Conservation (phyloP, 2,113 vertebrate species). For the Cygnus buccinator region DNA sequence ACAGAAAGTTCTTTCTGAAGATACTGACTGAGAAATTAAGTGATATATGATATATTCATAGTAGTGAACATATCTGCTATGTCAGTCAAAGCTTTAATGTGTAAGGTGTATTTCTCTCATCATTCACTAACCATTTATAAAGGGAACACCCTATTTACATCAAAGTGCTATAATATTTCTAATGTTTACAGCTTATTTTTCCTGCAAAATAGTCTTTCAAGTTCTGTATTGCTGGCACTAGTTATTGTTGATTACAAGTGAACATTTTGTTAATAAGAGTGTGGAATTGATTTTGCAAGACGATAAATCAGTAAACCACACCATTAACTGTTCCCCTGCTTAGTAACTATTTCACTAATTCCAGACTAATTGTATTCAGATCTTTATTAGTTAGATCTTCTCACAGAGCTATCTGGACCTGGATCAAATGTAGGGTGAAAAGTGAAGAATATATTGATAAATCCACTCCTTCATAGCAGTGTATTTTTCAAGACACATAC, state of each 20-base stretch:
- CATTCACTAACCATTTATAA: constrained; percentile 55
- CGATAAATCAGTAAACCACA: constrained; percentile 26
- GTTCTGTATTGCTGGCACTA: neutral
- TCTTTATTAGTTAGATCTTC: constrained; percentile 22
- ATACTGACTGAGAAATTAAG: constrained; percentile 3
- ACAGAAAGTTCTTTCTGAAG: neutral
- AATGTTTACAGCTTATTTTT: constrained; percentile 29
- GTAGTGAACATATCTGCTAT: neutral
- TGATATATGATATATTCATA: neutral
- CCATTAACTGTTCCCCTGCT: neutral
- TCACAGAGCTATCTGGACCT: neutral
- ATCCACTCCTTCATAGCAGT: constrained; percentile 44
- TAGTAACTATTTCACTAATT: constrained; percentile 42
- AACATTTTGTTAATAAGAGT: constrained; percentile 30
- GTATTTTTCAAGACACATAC: constrained; percentile 54
- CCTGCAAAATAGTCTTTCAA: neutral
- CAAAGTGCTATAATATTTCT: constrained; percentile 33
- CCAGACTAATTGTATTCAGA: constrained; percentile 11
- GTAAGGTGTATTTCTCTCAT: neutral
- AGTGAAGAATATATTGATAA: constrained; percentile 42
- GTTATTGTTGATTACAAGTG: constrained; percentile 13
- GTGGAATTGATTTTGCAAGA: constrained; percentile 26
- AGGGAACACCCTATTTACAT: constrained; percentile 43
- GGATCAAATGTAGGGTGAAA: neutral
- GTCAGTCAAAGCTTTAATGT: constrained; percentile 9